Evolutionary conservation across 2,113 vertebrate species (phyloP).

Genomic region (Chaetorhynchus papuensis): DNA sequence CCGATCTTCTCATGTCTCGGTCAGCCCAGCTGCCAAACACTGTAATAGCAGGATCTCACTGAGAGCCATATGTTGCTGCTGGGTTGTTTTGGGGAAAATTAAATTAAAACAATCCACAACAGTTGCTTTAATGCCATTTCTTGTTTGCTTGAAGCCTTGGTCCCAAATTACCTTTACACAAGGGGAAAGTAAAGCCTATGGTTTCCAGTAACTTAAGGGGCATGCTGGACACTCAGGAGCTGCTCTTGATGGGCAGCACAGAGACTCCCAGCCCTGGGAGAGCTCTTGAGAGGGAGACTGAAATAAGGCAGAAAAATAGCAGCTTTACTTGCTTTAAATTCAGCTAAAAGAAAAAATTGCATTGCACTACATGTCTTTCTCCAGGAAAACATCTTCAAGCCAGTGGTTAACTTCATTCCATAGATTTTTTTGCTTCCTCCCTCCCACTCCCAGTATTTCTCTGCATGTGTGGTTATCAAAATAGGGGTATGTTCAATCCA

Average conservation of each 20-base stretch:
- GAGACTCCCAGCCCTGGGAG: neutral
- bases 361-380: neutral
- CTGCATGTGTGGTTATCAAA: neutral
- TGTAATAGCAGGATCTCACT: neutral
- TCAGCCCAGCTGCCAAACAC: neutral
- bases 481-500: neutral
- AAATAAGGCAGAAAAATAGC: neutral
- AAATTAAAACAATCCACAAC: neutral
- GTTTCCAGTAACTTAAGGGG: neutral
- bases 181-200: neutral
- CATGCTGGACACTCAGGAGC: neutral
- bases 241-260: rapidly evolving
- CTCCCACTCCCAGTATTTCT: neutral
- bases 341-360: neutral
- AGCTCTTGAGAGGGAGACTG: neutral
- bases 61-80: neutral
- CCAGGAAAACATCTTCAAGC: neutral
- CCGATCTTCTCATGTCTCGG: rapidly evolving
- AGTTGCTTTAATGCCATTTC: constrained; percentile 11
- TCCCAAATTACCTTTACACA: neutral
- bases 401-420: neutral
- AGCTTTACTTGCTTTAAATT: neutral
- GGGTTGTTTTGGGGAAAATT: neutral
- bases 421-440: neutral
- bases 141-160: neutral